Evolutionary conservation across 2,113 vertebrate species (phyloP).

Genomic region (Oryzias javanicus): DNA sequence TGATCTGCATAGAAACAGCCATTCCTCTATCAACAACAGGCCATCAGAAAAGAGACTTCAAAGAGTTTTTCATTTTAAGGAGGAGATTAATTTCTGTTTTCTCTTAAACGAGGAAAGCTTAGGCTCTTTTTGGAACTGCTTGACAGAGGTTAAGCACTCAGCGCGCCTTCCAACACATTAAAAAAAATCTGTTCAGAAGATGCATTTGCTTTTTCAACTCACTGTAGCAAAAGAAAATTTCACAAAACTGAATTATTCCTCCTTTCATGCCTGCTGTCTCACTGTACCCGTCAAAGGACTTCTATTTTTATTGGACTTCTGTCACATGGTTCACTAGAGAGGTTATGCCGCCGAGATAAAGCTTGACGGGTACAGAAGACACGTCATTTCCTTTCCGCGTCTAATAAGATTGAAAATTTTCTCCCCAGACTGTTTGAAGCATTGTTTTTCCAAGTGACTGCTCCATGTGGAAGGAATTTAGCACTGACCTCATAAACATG

Average conservation of each 20-base stretch:
- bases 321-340: not conserved
- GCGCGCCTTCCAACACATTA: too few relatives aligned
- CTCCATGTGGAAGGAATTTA: not conserved
- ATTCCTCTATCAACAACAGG: conserved; percentile 15
- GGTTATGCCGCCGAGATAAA: conserved; percentile 3
- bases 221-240: not conserved
- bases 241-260: conserved; percentile 9
- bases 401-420: conserved; percentile 26
- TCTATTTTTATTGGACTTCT: conserved; percentile 25
- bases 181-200: too few relatives aligned
- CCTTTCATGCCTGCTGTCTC: conserved; percentile 20
- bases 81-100: too few relatives aligned
- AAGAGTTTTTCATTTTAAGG: not conserved
- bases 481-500: conserved; percentile 9
- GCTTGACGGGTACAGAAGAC: conserved; percentile 15
- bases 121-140: too few relatives aligned
- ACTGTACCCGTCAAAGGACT: conserved; percentile 9
- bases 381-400: not conserved
- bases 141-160: too few relatives aligned
- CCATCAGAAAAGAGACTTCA: not conserved
- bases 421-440: conserved; percentile 3
- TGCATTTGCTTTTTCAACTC: too few relatives aligned
- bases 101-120: too few relatives aligned
- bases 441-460: conserved; percentile 8
- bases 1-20: conserved; percentile 38